Percentiles rank a stretch among this genome's conserved stretches.
Evolutionary conservation across 2,797 vertebrate genomes (phyloP).

Genomic region (Cheirogaleus major): DNA sequence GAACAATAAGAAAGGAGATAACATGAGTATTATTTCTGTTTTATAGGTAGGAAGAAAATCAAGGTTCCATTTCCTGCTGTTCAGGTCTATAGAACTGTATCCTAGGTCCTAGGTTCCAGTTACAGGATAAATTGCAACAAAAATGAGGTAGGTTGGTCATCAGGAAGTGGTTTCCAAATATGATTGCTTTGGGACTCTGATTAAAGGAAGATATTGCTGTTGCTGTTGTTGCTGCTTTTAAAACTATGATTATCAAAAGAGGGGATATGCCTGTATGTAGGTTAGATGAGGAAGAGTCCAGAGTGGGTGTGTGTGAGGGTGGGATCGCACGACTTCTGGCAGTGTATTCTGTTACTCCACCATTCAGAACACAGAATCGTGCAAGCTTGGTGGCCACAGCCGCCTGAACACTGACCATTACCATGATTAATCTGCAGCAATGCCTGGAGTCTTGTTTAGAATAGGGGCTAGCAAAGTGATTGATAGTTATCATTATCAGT

Average conservation of each 20-base stretch:
- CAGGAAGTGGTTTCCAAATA: not conserved
- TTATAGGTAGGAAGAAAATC: not conserved
- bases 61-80: not conserved
- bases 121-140: not conserved
- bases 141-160: not conserved
- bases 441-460: constrained; percentile 56
- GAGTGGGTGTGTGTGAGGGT: not conserved
- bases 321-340: not conserved
- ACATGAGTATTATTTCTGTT: not conserved
- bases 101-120: not conserved
- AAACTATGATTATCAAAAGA: no score
- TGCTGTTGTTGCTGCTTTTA: not conserved
- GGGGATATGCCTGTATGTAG: not conserved
- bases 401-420: not conserved
- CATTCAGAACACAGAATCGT: not conserved
- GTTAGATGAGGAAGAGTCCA: not conserved
- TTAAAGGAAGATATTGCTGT: not conserved
- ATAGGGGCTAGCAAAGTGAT: constrained; percentile 35
- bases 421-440: not conserved
- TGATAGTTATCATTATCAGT: constrained; percentile 56
- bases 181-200: not conserved
- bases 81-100: not conserved
- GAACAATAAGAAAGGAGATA: not conserved
- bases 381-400: not conserved
- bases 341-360: not conserved